A percentile compares a stretch with the other conserved stretches of the same genome.
Conservation (phyloP, 2,113 vertebrate species). For the Beaufortia kweichowensis region DNA sequence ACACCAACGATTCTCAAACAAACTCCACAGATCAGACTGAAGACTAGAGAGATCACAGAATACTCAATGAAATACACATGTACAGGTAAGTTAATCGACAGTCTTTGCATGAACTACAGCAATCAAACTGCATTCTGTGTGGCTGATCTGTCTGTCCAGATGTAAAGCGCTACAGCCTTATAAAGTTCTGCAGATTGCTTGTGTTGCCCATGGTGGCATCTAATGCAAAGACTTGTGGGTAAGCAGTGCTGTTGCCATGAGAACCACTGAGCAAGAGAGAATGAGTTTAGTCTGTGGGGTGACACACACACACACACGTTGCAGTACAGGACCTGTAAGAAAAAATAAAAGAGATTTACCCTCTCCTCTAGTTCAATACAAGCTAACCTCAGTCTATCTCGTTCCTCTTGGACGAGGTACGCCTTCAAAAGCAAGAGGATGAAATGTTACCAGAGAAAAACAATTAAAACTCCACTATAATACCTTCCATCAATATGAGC, state of each 20-base stretch:
- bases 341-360: slow-evolving; percentile 76
- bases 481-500: not conserved
- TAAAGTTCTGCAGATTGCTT: slow-evolving; percentile 7
- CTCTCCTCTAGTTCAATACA: slow-evolving; percentile 86
- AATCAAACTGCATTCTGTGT: too few species aligned
- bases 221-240: slow-evolving; percentile 24
- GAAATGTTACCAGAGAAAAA: slow-evolving; percentile 60
- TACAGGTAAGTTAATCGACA: too few species aligned
- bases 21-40: too few species aligned
- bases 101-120: too few species aligned
- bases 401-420: slow-evolving; percentile 78
- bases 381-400: slow-evolving; percentile 85
- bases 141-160: not conserved
- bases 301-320: slow-evolving; percentile 21
- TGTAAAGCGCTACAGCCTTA: not conserved
- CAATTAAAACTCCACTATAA: slow-evolving; percentile 3
- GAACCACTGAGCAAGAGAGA: slow-evolving; percentile 40
- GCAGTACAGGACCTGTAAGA: too few species aligned
- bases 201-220: slow-evolving; percentile 2
- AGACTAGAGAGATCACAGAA: too few species aligned
- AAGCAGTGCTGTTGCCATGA: slow-evolving; percentile 48
- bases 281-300: slow-evolving; percentile 50
- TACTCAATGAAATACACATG: slow-evolving; percentile 50
- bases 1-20: too few species aligned
- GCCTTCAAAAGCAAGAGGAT: slow-evolving; percentile 79